Conservation (phyloP, 2,888 invertebrate genomes). For the Noctua janthe region DNA sequence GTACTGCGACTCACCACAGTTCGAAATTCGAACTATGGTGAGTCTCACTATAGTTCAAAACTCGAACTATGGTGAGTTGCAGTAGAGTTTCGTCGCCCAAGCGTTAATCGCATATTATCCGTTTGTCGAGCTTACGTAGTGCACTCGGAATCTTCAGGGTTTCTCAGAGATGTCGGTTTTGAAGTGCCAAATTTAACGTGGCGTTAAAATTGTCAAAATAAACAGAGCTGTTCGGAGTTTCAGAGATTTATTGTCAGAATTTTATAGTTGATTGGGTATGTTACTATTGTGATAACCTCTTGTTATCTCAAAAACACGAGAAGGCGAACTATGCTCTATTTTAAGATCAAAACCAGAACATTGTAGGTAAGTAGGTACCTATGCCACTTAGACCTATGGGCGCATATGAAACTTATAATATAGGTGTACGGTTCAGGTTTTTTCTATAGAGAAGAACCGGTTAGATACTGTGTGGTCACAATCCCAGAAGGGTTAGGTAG, state of each 20-base stretch:
- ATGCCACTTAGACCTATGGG: too few relatives aligned
- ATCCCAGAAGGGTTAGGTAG: too few relatives aligned
- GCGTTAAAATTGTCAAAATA: slow-evolving; percentile 35
- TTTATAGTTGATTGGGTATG: not conserved
- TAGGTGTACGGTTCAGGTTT: too few relatives aligned
- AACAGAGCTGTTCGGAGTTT: slow-evolving; percentile 13
- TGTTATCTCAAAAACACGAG: not conserved
- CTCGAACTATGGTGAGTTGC: not conserved
- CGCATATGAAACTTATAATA: too few relatives aligned
- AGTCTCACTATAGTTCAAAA: too few relatives aligned
- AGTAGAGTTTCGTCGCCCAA: not conserved
- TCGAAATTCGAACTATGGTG: not conserved
- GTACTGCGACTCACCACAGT: too few relatives aligned
- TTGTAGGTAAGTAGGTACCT: too few relatives aligned
- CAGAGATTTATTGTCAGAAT: slow-evolving; percentile 1
- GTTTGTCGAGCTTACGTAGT: not conserved
- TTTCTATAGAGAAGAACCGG: too few relatives aligned
- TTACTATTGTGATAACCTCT: slow-evolving; percentile 3
- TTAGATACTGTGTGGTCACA: too few relatives aligned
- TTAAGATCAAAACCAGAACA: not conserved
- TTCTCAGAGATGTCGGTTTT: slow-evolving; percentile 22
- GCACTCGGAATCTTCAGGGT: slow-evolving; percentile 7
- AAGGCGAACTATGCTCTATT: not conserved
- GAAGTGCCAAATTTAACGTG: slow-evolving; percentile 35
- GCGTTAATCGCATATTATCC: not conserved